A percentile compares a stretch with the other conserved stretches of the same genome.
phyloP scores from a whole-genome alignment of 2,888 invertebrate species.

The Cosmorhoe ocellata region DNA sequence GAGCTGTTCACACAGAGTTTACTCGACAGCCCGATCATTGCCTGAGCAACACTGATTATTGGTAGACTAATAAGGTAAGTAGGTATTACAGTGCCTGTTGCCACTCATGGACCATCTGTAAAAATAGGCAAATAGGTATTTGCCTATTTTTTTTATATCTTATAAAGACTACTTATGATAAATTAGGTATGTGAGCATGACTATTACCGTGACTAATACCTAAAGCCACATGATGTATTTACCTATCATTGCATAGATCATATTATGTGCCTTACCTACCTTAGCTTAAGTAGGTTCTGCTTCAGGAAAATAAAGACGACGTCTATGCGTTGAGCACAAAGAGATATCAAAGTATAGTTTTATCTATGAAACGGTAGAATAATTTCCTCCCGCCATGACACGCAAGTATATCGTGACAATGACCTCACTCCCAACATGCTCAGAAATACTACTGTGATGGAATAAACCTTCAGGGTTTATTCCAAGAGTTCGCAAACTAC shows the following conservation, averaged over 20 bases:
- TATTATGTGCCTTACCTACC: too few relatives aligned
- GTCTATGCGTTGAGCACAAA: background rate
- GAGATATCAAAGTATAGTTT: constrained; percentile 15
- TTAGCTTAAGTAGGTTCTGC: background rate
- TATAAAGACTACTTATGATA: too few relatives aligned
- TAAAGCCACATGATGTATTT: too few relatives aligned
- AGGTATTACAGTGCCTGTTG: too few relatives aligned
- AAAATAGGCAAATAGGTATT: too few relatives aligned
- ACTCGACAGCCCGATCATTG: too few relatives aligned
- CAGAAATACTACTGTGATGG: constrained; percentile 50
- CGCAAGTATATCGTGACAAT: constrained; percentile 66
- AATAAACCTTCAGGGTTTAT: constrained; percentile 22
- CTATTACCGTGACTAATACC: constrained; percentile 40
- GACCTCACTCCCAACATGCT: constrained; percentile 57
- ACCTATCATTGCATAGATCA: too few relatives aligned
- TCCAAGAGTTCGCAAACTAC: constrained; percentile 26
- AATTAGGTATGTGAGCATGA: constrained; percentile 38
- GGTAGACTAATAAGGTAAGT: too few relatives aligned
- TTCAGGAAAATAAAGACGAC: background rate
- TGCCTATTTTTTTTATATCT: too few relatives aligned
- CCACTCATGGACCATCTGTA: too few relatives aligned
- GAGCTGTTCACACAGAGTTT: too few relatives aligned
- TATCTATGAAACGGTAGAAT: constrained; percentile 43
- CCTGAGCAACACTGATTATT: too few relatives aligned
- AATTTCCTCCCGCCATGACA: constrained; percentile 65